phyloP scores from a whole-genome alignment of 2,113 vertebrate genomes.

The Ophthalmolycus amberensis region DNA sequence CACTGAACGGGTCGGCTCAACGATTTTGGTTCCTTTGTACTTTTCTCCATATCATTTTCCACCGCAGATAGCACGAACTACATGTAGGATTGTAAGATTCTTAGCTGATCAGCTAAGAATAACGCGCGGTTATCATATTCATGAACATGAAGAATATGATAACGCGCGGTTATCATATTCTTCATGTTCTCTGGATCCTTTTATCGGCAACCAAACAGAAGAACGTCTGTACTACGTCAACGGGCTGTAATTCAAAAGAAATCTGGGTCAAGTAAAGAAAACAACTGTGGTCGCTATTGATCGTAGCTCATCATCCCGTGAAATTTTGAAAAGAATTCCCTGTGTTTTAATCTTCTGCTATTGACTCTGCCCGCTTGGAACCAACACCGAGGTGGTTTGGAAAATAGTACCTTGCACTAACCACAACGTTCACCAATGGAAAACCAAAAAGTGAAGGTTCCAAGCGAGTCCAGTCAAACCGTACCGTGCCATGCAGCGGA shows the following conservation, averaged over 20 bases:
- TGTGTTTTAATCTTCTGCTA: background rate
- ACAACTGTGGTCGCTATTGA: no score
- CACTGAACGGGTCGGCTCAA: background rate
- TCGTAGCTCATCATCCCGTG: background rate
- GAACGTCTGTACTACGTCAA: background rate
- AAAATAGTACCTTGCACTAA: background rate
- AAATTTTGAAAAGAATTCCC: background rate
- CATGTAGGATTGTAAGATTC: background rate
- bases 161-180: background rate
- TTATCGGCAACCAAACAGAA: background rate
- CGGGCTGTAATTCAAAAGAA: background rate
- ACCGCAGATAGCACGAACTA: background rate
- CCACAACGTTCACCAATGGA: background rate
- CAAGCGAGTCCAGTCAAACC: background rate
- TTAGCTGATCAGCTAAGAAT: background rate
- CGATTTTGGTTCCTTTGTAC: background rate
- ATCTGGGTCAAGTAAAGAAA: background rate
- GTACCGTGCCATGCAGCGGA: background rate
- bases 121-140: background rate
- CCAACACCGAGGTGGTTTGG: background rate
- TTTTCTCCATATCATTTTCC: background rate
- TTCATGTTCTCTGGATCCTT: background rate
- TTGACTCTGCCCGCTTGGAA: background rate
- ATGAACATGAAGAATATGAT: no score
- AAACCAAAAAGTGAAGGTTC: background rate